Conservation (phyloP, 2,888 invertebrate genomes). For the Agonopterix heracliana region DNA sequence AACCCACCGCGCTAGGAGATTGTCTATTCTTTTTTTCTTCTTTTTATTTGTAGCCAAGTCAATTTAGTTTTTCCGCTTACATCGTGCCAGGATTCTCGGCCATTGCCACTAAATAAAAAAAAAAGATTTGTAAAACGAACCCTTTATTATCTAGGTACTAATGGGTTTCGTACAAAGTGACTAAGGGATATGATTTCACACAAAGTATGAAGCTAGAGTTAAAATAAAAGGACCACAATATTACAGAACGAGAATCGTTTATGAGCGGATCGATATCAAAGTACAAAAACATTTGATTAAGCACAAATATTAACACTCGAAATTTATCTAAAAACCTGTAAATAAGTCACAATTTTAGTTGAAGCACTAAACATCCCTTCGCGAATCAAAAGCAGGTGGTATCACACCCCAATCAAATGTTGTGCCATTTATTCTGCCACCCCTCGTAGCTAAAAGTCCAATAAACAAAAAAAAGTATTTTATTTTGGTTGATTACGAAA, state of each 20-base stretch:
- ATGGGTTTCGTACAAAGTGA: too few species aligned
- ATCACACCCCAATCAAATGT: conserved; percentile 20
- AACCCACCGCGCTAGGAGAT: conserved; percentile 13
- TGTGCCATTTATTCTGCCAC: conserved; percentile 21
- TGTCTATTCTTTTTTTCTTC: conserved; percentile 21
- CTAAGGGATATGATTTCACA: too few species aligned
- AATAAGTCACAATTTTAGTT: neutral
- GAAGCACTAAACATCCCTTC: conserved; percentile 1
- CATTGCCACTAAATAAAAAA: too few species aligned
- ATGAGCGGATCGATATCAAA: conserved; percentile 2
- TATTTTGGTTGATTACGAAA: too few species aligned
- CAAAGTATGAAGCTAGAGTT: too few species aligned
- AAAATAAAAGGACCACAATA: too few species aligned
- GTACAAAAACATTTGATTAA: neutral
- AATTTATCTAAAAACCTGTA: neutral
- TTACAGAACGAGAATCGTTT: neutral
- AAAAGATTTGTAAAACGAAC: too few species aligned
- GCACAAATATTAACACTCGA: neutral
- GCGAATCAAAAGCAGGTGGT: conserved; percentile 22
- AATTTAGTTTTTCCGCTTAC: conserved; percentile 2
- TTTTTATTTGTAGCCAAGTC: neutral
- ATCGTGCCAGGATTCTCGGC: too few species aligned
- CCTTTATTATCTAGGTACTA: too few species aligned
- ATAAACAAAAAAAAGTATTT: too few species aligned
- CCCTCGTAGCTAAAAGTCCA: conserved; percentile 1